Base-by-base conservation (phyloP, 2,888 invertebrate species). In the Chaitophorus viminalis region DNA sequence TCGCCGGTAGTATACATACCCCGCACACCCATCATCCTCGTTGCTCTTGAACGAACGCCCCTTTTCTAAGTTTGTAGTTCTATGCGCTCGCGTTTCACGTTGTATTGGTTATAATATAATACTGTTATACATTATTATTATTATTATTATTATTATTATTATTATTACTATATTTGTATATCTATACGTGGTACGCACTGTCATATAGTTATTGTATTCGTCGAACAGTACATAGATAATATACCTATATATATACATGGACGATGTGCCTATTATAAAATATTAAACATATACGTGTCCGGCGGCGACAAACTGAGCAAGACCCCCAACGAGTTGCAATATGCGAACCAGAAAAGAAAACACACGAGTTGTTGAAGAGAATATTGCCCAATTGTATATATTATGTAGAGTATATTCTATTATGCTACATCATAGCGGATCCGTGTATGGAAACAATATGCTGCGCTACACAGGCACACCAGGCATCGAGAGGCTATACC, bases 271-370 rank as follows among this genome's bases (percentile, higher is more conserved):
- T 46, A 46, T 46, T 46, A 46, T 46, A 11, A 46, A 46, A 46
- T 4, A 21, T 54, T 21, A 52, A 9, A 52, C 9, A 21, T 60
- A n/a, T n/a, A n/a, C 18, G 33, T 25, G 36, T 36, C 79, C 68
- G 29, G 39, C 65, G 79, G 39, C 79, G 39, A 81, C 65, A 46
- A 81, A 81, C 65, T 39, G n/a, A n/a, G 79, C 60, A 29, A 11
- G 77, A 78, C 52, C 52, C 29, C 52, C 77, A 11, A 31, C 36
- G 14, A 46, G 60, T 17, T 14, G 31, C 36, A 25, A 60, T 25
- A 60, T 60, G 60, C 60, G 46, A 46, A 46, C 46, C 46, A 14
- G 46, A 46, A 46, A 46, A 46, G 46, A 46, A 11, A 46, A 14
- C 46, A 14, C 46, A 46, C 46, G 46, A 46, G 46, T 46, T 46